Percentiles rank a stretch among this genome's conserved stretches.
These are phyloP conservation scores for Poeciliopsis turrubarensis DNA, from an alignment of 2,113 vertebrate species.

Conservation along the genomic window DNA sequence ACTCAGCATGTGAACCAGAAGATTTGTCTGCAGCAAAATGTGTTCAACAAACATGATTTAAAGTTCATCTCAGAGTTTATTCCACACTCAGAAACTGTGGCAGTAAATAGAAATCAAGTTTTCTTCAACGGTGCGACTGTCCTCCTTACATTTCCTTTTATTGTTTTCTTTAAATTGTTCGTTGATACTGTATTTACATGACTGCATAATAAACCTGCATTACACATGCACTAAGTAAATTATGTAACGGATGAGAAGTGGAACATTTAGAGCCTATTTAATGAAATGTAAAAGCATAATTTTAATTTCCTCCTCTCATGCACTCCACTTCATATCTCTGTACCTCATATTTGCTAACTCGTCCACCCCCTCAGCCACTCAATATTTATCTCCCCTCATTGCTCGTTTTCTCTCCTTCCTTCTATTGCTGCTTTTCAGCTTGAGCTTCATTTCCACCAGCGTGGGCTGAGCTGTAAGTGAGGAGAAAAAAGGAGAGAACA, in stretches of 20 bases:
- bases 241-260: background rate
- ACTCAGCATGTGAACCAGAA: background rate
- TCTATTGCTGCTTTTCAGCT: constrained; percentile 13
- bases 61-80: background rate
- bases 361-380: constrained; percentile 45
- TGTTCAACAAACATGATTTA: background rate
- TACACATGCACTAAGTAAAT: background rate
- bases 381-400: constrained; percentile 55
- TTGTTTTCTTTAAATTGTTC: background rate
- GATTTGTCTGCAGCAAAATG: background rate
- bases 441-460: constrained; percentile 24
- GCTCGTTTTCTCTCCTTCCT: constrained; percentile 21
- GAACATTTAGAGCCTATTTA: constrained; percentile 12
- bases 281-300: constrained; percentile 2
- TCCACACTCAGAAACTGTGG: background rate
- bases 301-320: constrained; percentile 15
- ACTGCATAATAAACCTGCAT: background rate
- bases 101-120: too few species aligned
- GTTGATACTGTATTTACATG: background rate
- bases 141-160: background rate
- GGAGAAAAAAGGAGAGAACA: constrained; percentile 14
- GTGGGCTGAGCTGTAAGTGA: constrained; percentile 52
- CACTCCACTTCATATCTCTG: constrained; percentile 38
- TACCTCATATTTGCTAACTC: constrained; percentile 53
- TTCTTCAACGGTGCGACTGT: too few species aligned